Base-by-base conservation (phyloP, 2,888 invertebrate species). In the Myathropa florea region DNA sequence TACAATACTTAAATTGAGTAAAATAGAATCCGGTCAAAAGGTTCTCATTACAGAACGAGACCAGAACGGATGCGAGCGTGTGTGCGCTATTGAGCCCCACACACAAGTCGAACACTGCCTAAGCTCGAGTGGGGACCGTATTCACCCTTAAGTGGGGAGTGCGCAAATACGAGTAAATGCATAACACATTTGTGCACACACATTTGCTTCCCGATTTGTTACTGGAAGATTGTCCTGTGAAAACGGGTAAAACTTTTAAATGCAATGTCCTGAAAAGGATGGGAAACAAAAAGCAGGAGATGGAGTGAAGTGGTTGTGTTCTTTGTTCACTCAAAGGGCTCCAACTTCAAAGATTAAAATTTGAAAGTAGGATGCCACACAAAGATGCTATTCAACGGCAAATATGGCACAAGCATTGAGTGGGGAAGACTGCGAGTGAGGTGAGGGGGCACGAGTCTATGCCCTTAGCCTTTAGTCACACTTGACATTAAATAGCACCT, bases 401-500 rank as follows among this genome's bases (percentile, higher is more conserved):
- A 73, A 82, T 72, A 71, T 83, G 46, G 83, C 39, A 70, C 86
- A 78, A 39, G 30, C 18, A 39, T 67, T 33, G 30, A 63, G 26
- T 18, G 3, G 23, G 10, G 23, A 21, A 21, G 23, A 24, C 7
- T 28, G 3, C 0, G 3, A n/a, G 9, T 3, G 59, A 57, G 36
- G 36, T 12, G 23, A 39, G 12, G 0, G 21, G 23, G 12, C 21
- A 60, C 57, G 72, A 68, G 46, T 78, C 65, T 75, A 28, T 86
- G 86, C 86, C 86, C 86, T 86, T 86, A 83, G 86, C 86, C 86
- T 86, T 86, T 86, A 78, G 83, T 83, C 78, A 86, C 86, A 83
- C 86, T 86, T 86, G 86, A 86, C 86, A 86, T 86, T 86, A 86
- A 86, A 86, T 86, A 78, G 59, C 60, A 55, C 24, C 61, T 23